These are phyloP conservation scores for Bombus pascuorum DNA, from an alignment of 1,140 invertebrate genomes.

Conservation along the genomic window DNA sequence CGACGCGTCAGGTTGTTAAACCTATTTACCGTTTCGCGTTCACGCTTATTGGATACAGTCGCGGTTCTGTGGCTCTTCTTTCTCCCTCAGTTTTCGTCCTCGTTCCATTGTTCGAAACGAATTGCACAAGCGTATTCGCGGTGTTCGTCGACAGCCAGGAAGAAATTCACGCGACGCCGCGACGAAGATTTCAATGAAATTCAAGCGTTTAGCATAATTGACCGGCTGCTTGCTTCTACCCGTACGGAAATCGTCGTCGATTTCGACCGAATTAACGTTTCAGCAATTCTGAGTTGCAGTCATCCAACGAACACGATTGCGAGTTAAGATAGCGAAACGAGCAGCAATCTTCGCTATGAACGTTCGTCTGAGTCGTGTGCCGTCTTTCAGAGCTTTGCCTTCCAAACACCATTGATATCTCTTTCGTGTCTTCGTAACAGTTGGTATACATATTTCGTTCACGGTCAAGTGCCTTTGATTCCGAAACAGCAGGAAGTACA, in stretches of 20 bases:
- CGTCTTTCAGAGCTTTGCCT: not conserved
- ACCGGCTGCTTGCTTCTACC: slow-evolving; percentile 1
- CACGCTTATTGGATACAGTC: slow-evolving; percentile 38
- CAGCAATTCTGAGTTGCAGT: not conserved
- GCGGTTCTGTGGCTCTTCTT: slow-evolving; percentile 7
- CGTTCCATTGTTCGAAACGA: slow-evolving; percentile 48
- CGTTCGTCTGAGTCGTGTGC: no score
- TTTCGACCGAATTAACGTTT: slow-evolving; percentile 8
- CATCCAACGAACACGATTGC: not conserved
- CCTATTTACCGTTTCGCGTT: slow-evolving; percentile 35
- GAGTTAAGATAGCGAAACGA: not conserved
- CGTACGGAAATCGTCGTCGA: slow-evolving; percentile 23
- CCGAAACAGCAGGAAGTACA: slow-evolving; percentile 43
- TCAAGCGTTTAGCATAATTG: slow-evolving; percentile 56
- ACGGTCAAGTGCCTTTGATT: slow-evolving; percentile 52
- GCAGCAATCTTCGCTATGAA: not conserved
- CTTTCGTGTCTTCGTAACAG: not conserved
- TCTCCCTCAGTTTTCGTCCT: slow-evolving; percentile 32
- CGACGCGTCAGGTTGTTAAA: slow-evolving; percentile 29
- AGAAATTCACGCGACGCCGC: slow-evolving; percentile 42
- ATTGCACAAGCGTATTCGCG: slow-evolving; percentile 55
- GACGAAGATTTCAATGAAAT: slow-evolving; percentile 59
- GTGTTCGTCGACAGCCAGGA: not conserved
- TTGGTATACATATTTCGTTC: slow-evolving; percentile 38
- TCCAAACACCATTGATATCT: not conserved